Conservation (phyloP, 2,797 vertebrate genomes). For the Ara ararauna region DNA sequence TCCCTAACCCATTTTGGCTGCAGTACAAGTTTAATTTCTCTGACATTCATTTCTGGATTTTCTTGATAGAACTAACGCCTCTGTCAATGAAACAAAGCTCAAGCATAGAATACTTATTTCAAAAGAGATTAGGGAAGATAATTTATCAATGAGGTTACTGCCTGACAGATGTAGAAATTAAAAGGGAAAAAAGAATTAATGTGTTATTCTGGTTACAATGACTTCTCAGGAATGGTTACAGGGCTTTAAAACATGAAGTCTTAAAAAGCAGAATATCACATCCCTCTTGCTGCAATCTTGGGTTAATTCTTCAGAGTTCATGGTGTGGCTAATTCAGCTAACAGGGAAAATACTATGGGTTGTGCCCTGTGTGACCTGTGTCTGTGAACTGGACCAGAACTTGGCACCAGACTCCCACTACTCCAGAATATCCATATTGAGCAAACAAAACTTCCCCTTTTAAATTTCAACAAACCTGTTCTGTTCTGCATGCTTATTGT, state of each 20-base stretch:
- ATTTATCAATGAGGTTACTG: not conserved
- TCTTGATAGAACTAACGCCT: not conserved
- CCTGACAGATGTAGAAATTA: not conserved
- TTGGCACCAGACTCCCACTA: not conserved
- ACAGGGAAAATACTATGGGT: not conserved
- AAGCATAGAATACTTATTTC: not conserved
- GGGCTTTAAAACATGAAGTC: not conserved
- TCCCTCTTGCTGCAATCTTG: not conserved
- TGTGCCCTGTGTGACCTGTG: not conserved
- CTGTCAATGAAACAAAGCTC: not conserved
- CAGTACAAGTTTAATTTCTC: not conserved
- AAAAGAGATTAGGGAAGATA: not conserved
- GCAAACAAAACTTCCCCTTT: not conserved
- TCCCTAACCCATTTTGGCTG: not conserved
- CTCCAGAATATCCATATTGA: not conserved
- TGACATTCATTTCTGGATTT: not conserved
- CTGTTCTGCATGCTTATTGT: rapidly evolving
- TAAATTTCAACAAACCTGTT: not conserved
- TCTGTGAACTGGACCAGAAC: not conserved
- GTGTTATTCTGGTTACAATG: not conserved
- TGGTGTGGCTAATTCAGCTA: not conserved
- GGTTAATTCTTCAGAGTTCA: not conserved
- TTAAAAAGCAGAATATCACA: not conserved
- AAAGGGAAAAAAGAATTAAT: not conserved
- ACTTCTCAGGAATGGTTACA: not conserved